Percentiles rank a stretch among this genome's conserved stretches.
Evolutionary conservation across 2,888 invertebrate species (phyloP).

Genomic region (Euplexia lucipara): DNA sequence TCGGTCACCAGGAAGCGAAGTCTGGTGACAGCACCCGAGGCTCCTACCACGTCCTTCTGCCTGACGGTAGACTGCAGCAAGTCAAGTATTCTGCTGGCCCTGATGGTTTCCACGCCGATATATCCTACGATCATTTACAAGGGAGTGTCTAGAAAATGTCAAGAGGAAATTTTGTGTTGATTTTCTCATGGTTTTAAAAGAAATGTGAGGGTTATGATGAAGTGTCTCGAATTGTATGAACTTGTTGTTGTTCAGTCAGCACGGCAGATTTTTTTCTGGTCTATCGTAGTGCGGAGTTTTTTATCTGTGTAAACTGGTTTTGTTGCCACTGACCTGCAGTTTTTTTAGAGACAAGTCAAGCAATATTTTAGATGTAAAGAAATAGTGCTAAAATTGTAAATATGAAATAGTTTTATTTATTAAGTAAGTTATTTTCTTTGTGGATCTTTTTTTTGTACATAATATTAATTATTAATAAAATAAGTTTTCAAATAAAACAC

Average conservation of each 20-base stretch:
- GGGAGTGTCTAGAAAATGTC: conserved; percentile 11
- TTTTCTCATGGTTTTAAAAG: not conserved
- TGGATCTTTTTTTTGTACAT: conserved; percentile 41
- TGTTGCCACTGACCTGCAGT: no score
- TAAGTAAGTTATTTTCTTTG: conserved; percentile 53
- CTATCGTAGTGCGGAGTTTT: no score
- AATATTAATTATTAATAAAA: conserved; percentile 34
- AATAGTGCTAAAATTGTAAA: conserved; percentile 46
- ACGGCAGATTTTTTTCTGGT: no score
- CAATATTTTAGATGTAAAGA: conserved; percentile 41
- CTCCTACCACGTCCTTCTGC: conserved; percentile 94
- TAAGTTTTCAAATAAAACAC: conserved; percentile 51
- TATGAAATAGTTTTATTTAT: conserved; percentile 50
- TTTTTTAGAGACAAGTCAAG: conserved; percentile 45
- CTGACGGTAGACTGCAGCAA: conserved; percentile 95
- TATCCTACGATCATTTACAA: conserved; percentile 91
- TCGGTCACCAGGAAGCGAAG: conserved; percentile 94
- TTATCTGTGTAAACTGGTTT: no score
- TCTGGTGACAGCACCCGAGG: conserved; percentile 93
- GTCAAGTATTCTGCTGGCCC: conserved; percentile 95
- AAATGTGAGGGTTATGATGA: not conserved
- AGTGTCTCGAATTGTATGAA: conserved; percentile 19
- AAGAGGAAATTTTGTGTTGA: not conserved
- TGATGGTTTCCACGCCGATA: conserved; percentile 94
- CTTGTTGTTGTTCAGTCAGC: no score